phyloP scores from a whole-genome alignment of 2,113 vertebrate species.

The Mugil cephalus region DNA sequence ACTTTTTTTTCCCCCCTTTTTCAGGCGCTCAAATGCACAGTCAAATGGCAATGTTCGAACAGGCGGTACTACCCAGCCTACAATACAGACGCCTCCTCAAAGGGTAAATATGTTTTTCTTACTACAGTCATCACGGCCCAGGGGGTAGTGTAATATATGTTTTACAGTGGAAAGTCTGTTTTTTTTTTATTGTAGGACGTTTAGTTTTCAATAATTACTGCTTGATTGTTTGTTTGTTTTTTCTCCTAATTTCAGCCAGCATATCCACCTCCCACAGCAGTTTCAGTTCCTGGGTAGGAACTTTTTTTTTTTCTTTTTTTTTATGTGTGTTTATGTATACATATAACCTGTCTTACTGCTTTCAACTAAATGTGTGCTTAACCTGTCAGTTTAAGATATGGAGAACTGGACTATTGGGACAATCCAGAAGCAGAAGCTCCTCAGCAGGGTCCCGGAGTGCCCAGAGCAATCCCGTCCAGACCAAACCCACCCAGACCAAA shows the following conservation, averaged over 20 bases:
- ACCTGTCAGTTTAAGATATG: constrained; percentile 65
- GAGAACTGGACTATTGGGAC: constrained; percentile 67
- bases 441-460: constrained; percentile 80
- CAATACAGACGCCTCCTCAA: constrained; percentile 6
- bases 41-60: constrained; percentile 24
- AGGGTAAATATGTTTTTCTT: constrained; percentile 44
- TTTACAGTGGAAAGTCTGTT: background rate
- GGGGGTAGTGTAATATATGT: background rate
- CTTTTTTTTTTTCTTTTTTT: background rate
- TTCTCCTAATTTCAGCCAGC: constrained; percentile 49
- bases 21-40: constrained; percentile 58
- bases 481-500: constrained; percentile 71
- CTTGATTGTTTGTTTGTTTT: background rate
- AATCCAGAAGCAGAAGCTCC: background rate
- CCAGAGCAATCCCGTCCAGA: constrained; percentile 71
- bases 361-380: background rate
- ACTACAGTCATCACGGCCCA: background rate
- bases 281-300: constrained; percentile 57
- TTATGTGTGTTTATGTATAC: background rate
- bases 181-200: background rate
- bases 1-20: background rate
- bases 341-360: background rate
- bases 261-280: constrained; percentile 23
- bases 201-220: constrained; percentile 1
- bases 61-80: constrained; percentile 13